Evolutionary conservation across 2,113 vertebrate species (phyloP), one percentile per base, ranked within the genome.

Genomic region (Columba janthina): DNA sequence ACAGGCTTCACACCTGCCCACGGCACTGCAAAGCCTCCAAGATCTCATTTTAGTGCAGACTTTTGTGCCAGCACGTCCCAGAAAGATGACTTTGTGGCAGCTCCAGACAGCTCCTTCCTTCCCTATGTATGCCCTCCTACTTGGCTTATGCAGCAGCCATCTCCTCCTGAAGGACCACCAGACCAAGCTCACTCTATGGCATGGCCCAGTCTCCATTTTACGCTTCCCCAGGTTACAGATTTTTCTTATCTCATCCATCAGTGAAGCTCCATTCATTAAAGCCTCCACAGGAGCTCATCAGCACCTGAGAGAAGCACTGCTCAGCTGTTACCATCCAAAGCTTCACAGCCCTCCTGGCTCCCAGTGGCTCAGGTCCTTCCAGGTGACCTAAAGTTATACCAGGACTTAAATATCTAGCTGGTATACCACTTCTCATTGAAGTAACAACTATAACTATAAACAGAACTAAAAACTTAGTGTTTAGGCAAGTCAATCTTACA

Each of bases 181-280:
- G 34, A 29, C 83, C 56, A 42, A 22, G 15, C 34, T 72, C 32
- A 0, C 20, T 3, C 60, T 14, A 5, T 8, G 20, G 4, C 69
- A 40, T 0, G 1, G 32, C 53, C 61, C 81, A n/a, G 32, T 5
- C 16, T 3, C 40, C 40, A 0, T n/a, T 95, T 92, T 93, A 71
- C 53, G 19, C 38, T 56, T 93, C 96, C 92, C 29, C 89, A 20
- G 95, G 94, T 95, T 74, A 95, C 38, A 18, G 22, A 17, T 94
- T 96, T 94, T 56, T 67, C 83, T 29, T 94, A 90, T 97, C 96
- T 95, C 56, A 16, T 80, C 86, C 76, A 95, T 94, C 94, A 87
- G 56, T 15, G 38, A 3, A 58, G 53, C 69, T 89, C 80, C 86
- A 57, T 67, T 94, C 90, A 96, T 95, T 94, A 96, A 94, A 94